Conservation (phyloP, 2,888 invertebrate species). For the Quadriops clusia region DNA sequence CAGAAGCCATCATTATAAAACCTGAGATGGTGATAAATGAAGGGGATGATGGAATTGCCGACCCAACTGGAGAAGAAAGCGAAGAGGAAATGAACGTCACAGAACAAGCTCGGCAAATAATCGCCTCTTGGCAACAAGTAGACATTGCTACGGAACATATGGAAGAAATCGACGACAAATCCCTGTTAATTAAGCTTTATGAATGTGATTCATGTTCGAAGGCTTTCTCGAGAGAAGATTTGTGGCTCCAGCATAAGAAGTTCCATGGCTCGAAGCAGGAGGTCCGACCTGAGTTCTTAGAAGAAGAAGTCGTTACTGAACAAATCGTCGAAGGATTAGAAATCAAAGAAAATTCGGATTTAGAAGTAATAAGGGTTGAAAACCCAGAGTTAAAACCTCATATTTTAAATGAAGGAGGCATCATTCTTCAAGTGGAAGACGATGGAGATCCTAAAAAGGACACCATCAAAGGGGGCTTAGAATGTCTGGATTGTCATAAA, state of each 20-base stretch:
- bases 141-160: not conserved
- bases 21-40: slow-evolving; percentile 18
- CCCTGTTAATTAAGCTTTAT: slow-evolving; percentile 19
- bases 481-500: slow-evolving; percentile 43
- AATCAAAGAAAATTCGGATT: too few relatives aligned
- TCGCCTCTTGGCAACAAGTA: not conserved
- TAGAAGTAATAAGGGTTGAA: too few relatives aligned
- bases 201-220: slow-evolving; percentile 29
- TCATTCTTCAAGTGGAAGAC: too few relatives aligned
- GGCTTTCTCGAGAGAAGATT: slow-evolving; percentile 27
- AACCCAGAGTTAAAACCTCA: too few relatives aligned
- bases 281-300: slow-evolving; percentile 17
- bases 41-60: slow-evolving; percentile 12
- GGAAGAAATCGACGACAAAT: slow-evolving; percentile 1
- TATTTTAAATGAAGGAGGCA: too few relatives aligned
- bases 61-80: slow-evolving; percentile 9
- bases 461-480: slow-evolving; percentile 26
- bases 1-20: slow-evolving; percentile 19
- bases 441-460: too few relatives aligned
- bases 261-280: slow-evolving; percentile 29
- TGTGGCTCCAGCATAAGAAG: slow-evolving; percentile 28
- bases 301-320: slow-evolving; percentile 15
- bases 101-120: not conserved
- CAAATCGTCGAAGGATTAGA: not conserved
- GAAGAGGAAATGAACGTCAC: slow-evolving; percentile 4